Percentiles rank a stretch among this genome's conserved stretches.
Conservation (phyloP, 1,140 invertebrate species). For the Acromyrmex charruanus region DNA sequence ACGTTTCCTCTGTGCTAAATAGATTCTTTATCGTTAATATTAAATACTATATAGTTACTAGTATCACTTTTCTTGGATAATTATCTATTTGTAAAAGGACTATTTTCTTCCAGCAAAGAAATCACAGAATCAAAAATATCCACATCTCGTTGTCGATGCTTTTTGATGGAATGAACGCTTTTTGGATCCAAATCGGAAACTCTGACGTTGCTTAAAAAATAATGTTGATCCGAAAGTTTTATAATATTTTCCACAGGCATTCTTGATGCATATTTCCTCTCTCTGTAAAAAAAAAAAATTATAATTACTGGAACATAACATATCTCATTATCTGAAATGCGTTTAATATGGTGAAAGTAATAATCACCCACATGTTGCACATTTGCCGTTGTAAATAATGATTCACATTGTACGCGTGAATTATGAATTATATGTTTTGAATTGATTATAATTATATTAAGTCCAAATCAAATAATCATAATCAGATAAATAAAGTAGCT, state of each 20-base stretch:
- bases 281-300: conserved; percentile 71
- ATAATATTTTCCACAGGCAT: conserved; percentile 74
- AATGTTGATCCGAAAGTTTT: conserved; percentile 79
- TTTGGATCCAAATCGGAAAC: conserved; percentile 88
- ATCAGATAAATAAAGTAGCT: background rate
- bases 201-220: conserved; percentile 84
- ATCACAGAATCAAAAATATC: conserved; percentile 82
- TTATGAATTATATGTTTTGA: background rate
- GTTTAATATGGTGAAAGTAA: conserved; percentile 8
- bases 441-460: conserved; percentile 11
- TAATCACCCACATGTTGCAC: background rate
- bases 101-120: conserved; percentile 66
- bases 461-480: background rate
- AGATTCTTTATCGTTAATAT: background rate
- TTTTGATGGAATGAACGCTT: conserved; percentile 86
- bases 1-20: background rate
- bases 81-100: conserved; percentile 40
- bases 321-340: conserved; percentile 30
- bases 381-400: background rate
- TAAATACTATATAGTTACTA: background rate
- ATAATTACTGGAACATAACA: conserved; percentile 7
- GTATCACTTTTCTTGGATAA: background rate
- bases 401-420: background rate
- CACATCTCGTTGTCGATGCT: conserved; percentile 85
- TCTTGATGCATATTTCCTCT: conserved; percentile 54